Base-by-base conservation (phyloP, 2,888 invertebrate genomes). In the Proisotoma minuta region DNA sequence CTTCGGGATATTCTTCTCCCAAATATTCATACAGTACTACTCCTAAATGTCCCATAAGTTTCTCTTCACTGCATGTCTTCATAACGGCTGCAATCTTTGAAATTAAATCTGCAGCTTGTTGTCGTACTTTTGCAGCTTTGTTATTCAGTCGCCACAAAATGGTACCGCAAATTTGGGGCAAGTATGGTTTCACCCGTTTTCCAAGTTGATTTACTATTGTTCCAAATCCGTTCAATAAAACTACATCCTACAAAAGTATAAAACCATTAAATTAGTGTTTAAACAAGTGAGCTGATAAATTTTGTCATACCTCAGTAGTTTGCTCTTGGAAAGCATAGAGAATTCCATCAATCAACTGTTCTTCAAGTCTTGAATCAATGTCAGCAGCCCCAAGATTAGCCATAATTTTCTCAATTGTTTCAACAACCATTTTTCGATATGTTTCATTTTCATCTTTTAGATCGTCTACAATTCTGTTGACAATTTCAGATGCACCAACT, bases 371-470 rank as follows among this genome's bases (percentile, higher is more conserved):
- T 0, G 96, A 94, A 79, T 99, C 99, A 56, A 99, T 96, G 76
- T 99, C 99, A 0, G 96, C 93, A 0, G 98, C 96, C 20, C 99
- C 99, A 65, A 98, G 82, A 79, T 95, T 96, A 2, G 91, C 93
- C 85, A 98, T 92, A 62, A 97, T 96, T 80, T 98, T 98, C 78
- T 99, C 99, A 62, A 99, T 98, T 0, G 97, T 98, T 79, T 99
- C 99, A 96, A 99, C 99, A 2, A 99, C 99, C 99, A 99, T 99
- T 82, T 99, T 99, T 65, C 99, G 84, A 79, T 99, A 99, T 77
- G 97, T 96, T 78, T 99, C 99, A 77, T 98, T 97, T 79, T 99
- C 99, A 77, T 99, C 99, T 80, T 99, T 99, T 61, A 99, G 81
- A 80, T 99, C 99, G 75, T 99, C 99, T 0, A 99, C 99, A 50